Evolutionary conservation across 1,140 invertebrate genomes (phyloP), one percentile per base, ranked within the genome.

Genomic region (Aphelinus certus): DNA sequence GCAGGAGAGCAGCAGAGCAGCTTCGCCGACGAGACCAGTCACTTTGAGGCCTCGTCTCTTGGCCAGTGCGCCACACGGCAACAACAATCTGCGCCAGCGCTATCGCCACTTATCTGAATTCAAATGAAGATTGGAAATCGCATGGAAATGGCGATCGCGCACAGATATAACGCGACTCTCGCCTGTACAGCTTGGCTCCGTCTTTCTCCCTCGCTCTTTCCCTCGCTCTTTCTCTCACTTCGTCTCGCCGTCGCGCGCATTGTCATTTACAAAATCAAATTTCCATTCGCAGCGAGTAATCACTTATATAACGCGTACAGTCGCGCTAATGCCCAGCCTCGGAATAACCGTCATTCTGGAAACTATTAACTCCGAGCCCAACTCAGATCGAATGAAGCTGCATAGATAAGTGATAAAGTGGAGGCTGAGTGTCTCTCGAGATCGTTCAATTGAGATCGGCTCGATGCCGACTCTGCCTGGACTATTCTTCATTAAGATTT

Each of bases 81-180:
- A 26, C 26, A 26, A 26, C 26, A 26, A 26, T 26, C 26, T 26
- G 26, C 26, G 26, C 26, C 26, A n/a, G n/a, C 53, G 45, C 51
- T 75, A 65, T 65, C 47, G 47, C n/a, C 47, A 47, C 5, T 61
- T 71, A 71, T 76, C 70, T 51, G 57, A 76, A 76, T 67, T 67
- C 68, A 62, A 76, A 72, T 61, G 65, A 76, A 72, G 70, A 72
- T 76, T 76, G 58, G 58, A 71, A 72, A 76, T 68, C 68, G 70
- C 46, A 72, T 67, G 47, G 64, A 57, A 68, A 76, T 72, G 64
- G 46, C n/a, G 58, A 71, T 58, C 51, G 46, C 43, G 42, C 3
- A 60, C n/a, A 68, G 68, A 66, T 66, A 66, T 76, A 76, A 71
- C 74, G 74, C 56, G n/a, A 42, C 55, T 71, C 47, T 46, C 60